A percentile compares a stretch with the other conserved stretches of the same genome.
These are phyloP conservation scores for Meandrusa payeni DNA, from an alignment of 2,888 invertebrate genomes.

Conservation along the genomic window DNA sequence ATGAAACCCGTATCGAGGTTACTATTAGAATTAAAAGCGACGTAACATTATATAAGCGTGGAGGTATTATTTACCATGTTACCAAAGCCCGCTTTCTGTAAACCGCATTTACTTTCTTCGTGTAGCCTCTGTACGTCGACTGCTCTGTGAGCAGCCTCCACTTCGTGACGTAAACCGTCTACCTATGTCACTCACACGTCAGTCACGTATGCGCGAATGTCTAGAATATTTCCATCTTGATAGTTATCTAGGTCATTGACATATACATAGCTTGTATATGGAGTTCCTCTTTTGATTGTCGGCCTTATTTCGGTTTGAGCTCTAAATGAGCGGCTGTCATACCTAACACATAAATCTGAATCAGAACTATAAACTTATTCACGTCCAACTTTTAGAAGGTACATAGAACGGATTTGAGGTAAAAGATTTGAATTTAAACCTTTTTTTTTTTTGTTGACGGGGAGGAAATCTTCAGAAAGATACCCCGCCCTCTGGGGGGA, in stretches of 20 bases:
- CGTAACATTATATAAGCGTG: no score
- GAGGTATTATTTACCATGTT: no score
- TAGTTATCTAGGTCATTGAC: constrained; percentile 17
- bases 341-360: no score
- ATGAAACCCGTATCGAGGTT: no score
- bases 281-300: not conserved
- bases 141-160: constrained; percentile 1
- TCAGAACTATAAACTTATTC: no score
- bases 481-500: no score
- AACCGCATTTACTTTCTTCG: not conserved
- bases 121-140: not conserved
- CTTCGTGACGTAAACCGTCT: constrained; percentile 15
- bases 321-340: not conserved
- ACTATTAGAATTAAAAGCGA: no score
- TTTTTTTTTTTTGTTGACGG: no score
- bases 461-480: no score
- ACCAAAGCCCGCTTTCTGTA: not conserved
- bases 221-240: constrained; percentile 20
- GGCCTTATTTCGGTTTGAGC: not conserved
- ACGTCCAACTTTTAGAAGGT: no score
- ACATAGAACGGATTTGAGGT: no score
- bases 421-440: no score
- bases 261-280: not conserved
- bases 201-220: constrained; percentile 17
- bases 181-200: constrained; percentile 22